Base-by-base conservation (phyloP, 2,113 vertebrate genomes). In the Tupaia chinensis region DNA sequence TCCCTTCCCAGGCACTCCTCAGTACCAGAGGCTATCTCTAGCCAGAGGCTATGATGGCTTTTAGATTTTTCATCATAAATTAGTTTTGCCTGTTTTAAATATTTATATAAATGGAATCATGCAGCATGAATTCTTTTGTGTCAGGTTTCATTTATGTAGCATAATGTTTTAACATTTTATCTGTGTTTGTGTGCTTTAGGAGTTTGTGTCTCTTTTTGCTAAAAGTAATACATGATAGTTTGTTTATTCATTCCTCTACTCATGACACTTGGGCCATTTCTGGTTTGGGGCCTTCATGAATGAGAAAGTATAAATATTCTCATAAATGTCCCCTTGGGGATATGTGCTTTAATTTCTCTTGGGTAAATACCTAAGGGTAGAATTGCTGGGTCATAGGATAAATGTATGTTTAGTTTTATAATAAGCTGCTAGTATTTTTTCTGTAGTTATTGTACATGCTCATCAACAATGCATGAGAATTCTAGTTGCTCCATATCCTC, bases 71-170 rank as follows among this genome's bases (percentile, higher is more conserved):
- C 23, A 20, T 56, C 11, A 23, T n/a, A 63, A 29, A 8, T 69
- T 66, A 56, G 27, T 56, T 95, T 78, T 60, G 54, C 66, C 34
- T 91, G 9, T 25, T 91, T 96, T 63, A 83, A 60, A 73, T 20
- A 14, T 72, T 94, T 44, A 74, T 27, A 17, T 84, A n/a, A 73
- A 34, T 80, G 16, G 22, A 78, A 27, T 53, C 17, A n/a, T 16
- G 27, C 34, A 73, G 82, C 29, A 74, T 65, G 34, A 56, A 27
- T 53, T 92, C 66, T 89, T 53, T 7, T 17, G n/a, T 32, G n/a
- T 65, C 69, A 34, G 34, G 19, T 68, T 85, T 94, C 19, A 68
- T 80, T 70, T 22, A 53, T 9, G 69, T 34, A 56, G 54, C 32
- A 10, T 29, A 19, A 88, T 25, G n/a, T 74, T 81, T 84, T 12